Evolutionary conservation across 2,113 vertebrate genomes (phyloP), one percentile per base, ranked within the genome.

Genomic region (Cynopterus brachyotis): DNA sequence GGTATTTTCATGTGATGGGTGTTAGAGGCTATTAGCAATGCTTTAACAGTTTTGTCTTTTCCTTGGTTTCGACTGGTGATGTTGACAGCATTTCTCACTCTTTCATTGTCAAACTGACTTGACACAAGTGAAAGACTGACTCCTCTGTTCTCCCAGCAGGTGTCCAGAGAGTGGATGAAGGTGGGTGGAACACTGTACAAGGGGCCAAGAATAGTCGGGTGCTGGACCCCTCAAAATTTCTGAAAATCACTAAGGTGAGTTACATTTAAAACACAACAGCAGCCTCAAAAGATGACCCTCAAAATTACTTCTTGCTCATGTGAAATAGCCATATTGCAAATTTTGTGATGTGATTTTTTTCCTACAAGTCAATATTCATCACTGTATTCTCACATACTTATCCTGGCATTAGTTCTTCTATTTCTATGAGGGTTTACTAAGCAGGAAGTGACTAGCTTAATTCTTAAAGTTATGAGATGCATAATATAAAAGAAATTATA

Each of bases 221-320:
- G 92, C 99, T 99, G 87, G 99, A 99, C 98, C 99, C 99, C 96
- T 99, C 98, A 97, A 99, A 99, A 98, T 99, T 99, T 98, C 99
- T 99, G 98, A 99, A 99, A 98, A 99, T 99, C 98, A 99, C 99
- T 90, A 99, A 99, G 99, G 99, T 99, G 92, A 97, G 99, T 91
- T 95, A 94, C 20, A 19, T 87, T 93, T 93, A 42, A 84, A 78
- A 72, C 12, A 24, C 32, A 92, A 13, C 75, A 72, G 1, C 20
- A 80, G 8, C 57, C 8, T 50, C 9, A 72, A 35, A 88, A n/a
- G 7, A 2, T 72, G 1, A 85, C 15, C 87, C 60, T 93, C 28
- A 67, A 59, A 92, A 80, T 84, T 69, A 89, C 28, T 89, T 72
- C 11, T 62, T 82, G 3, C 10, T 91, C 64, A 55, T 73, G 7